Evolutionary conservation across 2,113 vertebrate genomes (phyloP), one percentile per base, ranked within the genome.

Genomic region (Xyliphius kryptos): DNA sequence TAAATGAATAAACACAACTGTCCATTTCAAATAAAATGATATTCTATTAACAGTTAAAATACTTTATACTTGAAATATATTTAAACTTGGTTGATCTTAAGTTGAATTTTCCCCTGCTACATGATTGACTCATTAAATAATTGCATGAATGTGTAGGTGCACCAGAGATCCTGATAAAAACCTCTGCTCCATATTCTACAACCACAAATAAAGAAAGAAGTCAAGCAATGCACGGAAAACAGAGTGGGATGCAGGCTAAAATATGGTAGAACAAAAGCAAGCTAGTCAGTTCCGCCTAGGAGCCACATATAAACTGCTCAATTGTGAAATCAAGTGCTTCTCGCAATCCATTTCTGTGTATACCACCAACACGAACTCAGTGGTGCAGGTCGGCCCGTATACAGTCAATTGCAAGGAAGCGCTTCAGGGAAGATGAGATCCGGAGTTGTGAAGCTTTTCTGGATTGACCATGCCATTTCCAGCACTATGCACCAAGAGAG

Each of bases 301-400:
- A 38, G 43, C 49, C 47, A 51, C 9, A 67, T 51, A 49, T 67
- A 44, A 67, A 53, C 20, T 26, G 16, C 22, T 60, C 21, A 43
- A 37, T 52, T 41, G 63, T 56, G 38, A 59, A 59, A 67, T 59
- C 41, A 67, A 59, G 37, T 44, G 37, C 38, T 52, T 58, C 43
- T 20, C n/a, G 20, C 56, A 52, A 59, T 20, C 41, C 14, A 65
- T 56, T 64, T 47, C 22, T 20, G 40, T 55, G 51, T 16, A 9
- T 11, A 15, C 2, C 11, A 32, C 6, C 43, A 14, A 38, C 38
- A 46, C 22, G 17, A 20, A 46, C 9, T 46, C 51, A 64, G 51
- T 15, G 26, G 52, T 64, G 26, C 62, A 56, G 62, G 38, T 55
- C 52, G 14, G 50, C 15, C 41, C 47, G 62, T 8, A 36, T 13